Conservation (phyloP, 2,888 invertebrate genomes). For the Stenichneumon culpator region DNA sequence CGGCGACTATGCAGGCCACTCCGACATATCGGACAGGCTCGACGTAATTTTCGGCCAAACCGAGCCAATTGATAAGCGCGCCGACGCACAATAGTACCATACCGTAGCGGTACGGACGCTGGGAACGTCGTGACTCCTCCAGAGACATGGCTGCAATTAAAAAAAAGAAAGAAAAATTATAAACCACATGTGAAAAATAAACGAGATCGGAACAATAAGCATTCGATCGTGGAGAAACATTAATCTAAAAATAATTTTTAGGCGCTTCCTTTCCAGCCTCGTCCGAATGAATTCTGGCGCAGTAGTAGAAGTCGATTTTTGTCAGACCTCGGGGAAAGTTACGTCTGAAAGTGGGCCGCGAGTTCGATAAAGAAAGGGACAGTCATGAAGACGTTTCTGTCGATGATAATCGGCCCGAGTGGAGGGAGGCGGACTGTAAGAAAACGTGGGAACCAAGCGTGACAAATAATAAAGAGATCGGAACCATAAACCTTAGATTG, state of each 20-base stretch:
- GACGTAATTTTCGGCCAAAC: slow-evolving; percentile 90
- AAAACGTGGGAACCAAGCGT: too few relatives aligned
- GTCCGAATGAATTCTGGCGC: background rate
- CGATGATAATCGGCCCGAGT: background rate
- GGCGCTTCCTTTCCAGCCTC: background rate
- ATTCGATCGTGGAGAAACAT: too few relatives aligned
- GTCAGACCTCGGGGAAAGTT: slow-evolving; percentile 27
- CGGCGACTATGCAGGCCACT: slow-evolving; percentile 91
- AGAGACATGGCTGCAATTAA: slow-evolving; percentile 88
- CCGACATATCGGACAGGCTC: slow-evolving; percentile 91
- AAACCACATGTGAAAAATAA: background rate
- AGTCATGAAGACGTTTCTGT: background rate
- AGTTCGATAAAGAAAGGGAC: slow-evolving; percentile 1
- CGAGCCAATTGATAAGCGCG: slow-evolving; percentile 91
- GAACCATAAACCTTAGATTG: background rate
- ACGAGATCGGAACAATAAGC: background rate
- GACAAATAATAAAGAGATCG: too few relatives aligned
- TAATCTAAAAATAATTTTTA: too few relatives aligned
- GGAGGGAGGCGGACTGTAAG: background rate
- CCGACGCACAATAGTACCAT: slow-evolving; percentile 91
- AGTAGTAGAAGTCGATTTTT: slow-evolving; percentile 50
- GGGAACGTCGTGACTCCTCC: slow-evolving; percentile 89
- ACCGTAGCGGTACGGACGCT: slow-evolving; percentile 91
- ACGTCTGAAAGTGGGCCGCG: slow-evolving; percentile 15
- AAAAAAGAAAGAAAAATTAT: slow-evolving; percentile 8